phyloP scores from a whole-genome alignment of 2,113 vertebrate genomes.

The Calyptomena viridis region DNA sequence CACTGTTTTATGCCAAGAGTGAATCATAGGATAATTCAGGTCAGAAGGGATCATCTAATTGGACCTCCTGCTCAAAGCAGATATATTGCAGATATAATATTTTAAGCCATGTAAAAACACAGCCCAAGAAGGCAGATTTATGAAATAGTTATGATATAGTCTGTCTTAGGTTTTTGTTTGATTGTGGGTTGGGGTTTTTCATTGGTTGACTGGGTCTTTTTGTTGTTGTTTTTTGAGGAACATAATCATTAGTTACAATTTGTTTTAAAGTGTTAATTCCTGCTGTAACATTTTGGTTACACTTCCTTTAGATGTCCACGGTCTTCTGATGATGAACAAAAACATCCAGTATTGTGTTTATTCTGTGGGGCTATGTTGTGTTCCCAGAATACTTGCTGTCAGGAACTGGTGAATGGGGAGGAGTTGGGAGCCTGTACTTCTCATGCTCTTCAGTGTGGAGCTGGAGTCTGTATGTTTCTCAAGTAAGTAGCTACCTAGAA shows the following conservation, averaged over 20 bases:
- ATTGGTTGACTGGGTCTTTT: neutral
- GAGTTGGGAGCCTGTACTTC: slow-evolving; percentile 92
- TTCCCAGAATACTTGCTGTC: slow-evolving; percentile 92
- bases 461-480: slow-evolving; percentile 95
- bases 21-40: neutral
- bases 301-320: slow-evolving; percentile 84
- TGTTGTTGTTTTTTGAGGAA: neutral
- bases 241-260: neutral
- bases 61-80: neutral
- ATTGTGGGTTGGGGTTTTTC: neutral
- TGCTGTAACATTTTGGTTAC: neutral
- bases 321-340: slow-evolving; percentile 89
- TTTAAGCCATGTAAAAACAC: neutral
- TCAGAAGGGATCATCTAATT: neutral
- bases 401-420: slow-evolving; percentile 88
- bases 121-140: neutral
- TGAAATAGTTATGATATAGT: neutral
- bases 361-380: slow-evolving; percentile 94
- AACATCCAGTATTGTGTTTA: slow-evolving; percentile 92
- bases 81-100: neutral
- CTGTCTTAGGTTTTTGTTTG: neutral
- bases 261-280: neutral
- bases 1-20: neutral
- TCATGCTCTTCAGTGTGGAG: slow-evolving; percentile 90
- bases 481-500: slow-evolving; percentile 75